Conservation (phyloP, 2,113 vertebrate genomes). For the Bagarius yarrelli region DNA sequence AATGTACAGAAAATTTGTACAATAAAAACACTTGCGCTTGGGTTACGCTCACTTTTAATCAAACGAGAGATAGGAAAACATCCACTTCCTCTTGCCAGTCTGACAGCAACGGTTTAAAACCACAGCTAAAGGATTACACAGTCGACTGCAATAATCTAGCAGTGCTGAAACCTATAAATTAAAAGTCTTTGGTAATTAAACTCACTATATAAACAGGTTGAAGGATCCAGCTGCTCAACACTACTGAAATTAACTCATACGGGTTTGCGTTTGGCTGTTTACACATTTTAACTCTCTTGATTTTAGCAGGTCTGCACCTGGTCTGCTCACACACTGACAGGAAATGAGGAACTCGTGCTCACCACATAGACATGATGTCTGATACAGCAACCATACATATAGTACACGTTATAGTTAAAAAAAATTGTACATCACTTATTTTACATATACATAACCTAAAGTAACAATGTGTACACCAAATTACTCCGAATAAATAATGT, state of each 20-base stretch:
- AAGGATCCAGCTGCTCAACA: not conserved
- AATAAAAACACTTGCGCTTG: not conserved
- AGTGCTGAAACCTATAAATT: not conserved
- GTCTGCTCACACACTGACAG: slow-evolving; percentile 15
- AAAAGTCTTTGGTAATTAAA: not conserved
- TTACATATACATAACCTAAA: too few species aligned
- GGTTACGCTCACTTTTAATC: not conserved
- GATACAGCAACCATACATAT: not conserved
- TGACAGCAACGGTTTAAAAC: slow-evolving; percentile 58
- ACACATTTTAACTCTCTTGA: not conserved
- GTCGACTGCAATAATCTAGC: slow-evolving; percentile 30
- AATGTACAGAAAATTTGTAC: not conserved
- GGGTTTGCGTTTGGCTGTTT: not conserved
- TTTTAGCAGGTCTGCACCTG: slow-evolving; percentile 39
- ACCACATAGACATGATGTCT: slow-evolving; percentile 16
- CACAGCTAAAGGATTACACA: slow-evolving; percentile 57
- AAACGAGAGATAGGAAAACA: slow-evolving; percentile 10
- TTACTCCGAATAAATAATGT: not conserved
- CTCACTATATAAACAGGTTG: not conserved
- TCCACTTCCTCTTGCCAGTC: slow-evolving; percentile 71
- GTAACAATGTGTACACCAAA: not conserved
- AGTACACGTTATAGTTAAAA: not conserved
- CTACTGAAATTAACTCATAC: not conserved
- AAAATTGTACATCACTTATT: too few species aligned
- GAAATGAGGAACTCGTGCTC: slow-evolving; percentile 25